These are phyloP conservation scores for Tribolium madens DNA, from an alignment of 1,140 invertebrate genomes.

Conservation along the genomic window DNA sequence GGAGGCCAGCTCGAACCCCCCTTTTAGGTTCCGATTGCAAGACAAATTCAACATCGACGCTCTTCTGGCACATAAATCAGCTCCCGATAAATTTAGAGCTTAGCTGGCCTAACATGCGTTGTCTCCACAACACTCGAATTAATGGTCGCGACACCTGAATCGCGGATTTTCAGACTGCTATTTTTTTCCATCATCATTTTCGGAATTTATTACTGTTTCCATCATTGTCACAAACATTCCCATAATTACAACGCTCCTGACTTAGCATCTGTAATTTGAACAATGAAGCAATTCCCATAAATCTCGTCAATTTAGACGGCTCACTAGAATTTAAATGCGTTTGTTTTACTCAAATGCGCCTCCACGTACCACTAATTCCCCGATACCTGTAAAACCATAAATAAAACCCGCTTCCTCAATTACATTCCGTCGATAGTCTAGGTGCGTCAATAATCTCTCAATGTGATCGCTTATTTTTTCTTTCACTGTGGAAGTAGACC, in stretches of 20 bases:
- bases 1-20: neutral
- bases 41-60: slow-evolving; percentile 27
- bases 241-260: slow-evolving; percentile 45
- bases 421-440: slow-evolving; percentile 17
- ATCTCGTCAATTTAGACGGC: slow-evolving; percentile 44
- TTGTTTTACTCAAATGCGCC: slow-evolving; percentile 42
- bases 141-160: slow-evolving; percentile 30
- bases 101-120: slow-evolving; percentile 27
- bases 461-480: slow-evolving; percentile 37
- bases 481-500: too few species aligned
- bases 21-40: slow-evolving; percentile 6
- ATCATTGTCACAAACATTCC: slow-evolving; percentile 42
- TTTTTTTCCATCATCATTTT: slow-evolving; percentile 37
- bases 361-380: slow-evolving; percentile 42
- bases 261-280: slow-evolving; percentile 45
- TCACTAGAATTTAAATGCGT: slow-evolving; percentile 44
- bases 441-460: neutral
- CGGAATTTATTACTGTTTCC: slow-evolving; percentile 38
- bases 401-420: slow-evolving; percentile 33
- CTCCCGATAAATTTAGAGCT: slow-evolving; percentile 30
- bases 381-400: slow-evolving; percentile 37
- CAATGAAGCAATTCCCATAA: slow-evolving; percentile 45
- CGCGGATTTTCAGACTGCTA: slow-evolving; percentile 23
- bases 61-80: slow-evolving; percentile 23
- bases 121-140: slow-evolving; percentile 36